Conservation (phyloP, 2,797 vertebrate genomes). For the Phalloptychus januarius region DNA sequence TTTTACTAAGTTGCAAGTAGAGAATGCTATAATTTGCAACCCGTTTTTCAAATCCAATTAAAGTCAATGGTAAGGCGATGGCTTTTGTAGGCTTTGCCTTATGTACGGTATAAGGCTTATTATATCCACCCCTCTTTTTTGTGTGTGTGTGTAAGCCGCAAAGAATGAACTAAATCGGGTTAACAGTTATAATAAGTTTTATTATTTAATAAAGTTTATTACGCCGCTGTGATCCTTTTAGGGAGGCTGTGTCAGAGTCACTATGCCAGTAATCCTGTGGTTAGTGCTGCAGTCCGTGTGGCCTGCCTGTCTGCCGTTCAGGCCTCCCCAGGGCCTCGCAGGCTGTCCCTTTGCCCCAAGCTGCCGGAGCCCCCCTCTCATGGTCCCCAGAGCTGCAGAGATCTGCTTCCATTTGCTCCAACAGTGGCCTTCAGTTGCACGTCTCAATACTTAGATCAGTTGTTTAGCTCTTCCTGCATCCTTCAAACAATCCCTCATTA, state of each 20-base stretch:
- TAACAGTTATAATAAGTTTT: conserved; percentile 99
- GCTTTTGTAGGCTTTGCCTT: conserved; percentile 96
- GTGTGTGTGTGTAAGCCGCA: conserved; percentile 95
- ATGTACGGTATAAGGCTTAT: conserved; percentile 99
- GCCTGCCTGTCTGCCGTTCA: conserved; percentile 80
- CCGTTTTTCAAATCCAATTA: conserved; percentile 99
- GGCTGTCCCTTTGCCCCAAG: conserved; percentile 72
- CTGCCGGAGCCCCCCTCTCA: conserved; percentile 58
- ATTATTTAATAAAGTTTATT: conserved; percentile 99
- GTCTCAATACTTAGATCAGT: conserved; percentile 42
- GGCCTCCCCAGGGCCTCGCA: conserved; percentile 78
- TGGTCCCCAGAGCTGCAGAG: conserved; percentile 71
- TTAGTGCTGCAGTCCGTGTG: conserved; percentile 87
- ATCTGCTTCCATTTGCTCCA: conserved; percentile 59
- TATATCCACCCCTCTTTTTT: conserved; percentile 96
- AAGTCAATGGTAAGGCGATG: conserved; percentile 99
- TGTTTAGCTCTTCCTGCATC: background rate
- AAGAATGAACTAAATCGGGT: conserved; percentile 99
- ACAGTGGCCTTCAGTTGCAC: conserved; percentile 51
- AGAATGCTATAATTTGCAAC: conserved; percentile 99
- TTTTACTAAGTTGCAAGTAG: conserved; percentile 99
- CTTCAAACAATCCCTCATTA: conserved; percentile 5
- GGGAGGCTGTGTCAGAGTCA: conserved; percentile 97
- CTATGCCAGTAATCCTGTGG: conserved; percentile 94
- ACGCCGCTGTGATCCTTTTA: conserved; percentile 98